Percentiles rank a stretch among this genome's conserved stretches.
These are phyloP conservation scores for Yponomeuta cagnagella DNA, from an alignment of 2,888 invertebrate genomes.

Conservation along the genomic window DNA sequence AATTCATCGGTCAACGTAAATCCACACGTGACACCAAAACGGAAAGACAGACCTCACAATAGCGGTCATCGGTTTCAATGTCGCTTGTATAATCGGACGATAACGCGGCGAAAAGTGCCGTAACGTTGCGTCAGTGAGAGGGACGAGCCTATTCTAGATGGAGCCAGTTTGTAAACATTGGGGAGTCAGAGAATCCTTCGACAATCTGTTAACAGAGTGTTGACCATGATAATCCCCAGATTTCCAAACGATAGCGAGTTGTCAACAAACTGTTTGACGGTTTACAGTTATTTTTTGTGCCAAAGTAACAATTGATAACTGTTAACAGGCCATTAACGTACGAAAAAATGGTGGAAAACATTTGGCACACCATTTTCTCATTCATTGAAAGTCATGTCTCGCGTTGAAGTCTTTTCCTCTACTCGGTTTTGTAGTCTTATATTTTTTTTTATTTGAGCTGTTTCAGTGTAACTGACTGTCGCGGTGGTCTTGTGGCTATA, in stretches of 20 bases:
- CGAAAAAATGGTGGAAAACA: too few species aligned
- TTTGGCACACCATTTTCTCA: too few species aligned
- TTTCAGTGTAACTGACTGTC: too few species aligned
- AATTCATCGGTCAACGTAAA: background rate
- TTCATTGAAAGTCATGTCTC: too few species aligned
- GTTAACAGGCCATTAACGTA: too few species aligned
- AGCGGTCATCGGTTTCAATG: constrained; percentile 59
- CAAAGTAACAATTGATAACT: too few species aligned
- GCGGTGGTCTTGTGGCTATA: too few species aligned
- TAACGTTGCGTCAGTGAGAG: constrained; percentile 43
- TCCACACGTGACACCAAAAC: background rate
- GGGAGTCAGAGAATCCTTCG: background rate
- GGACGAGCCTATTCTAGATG: constrained; percentile 25
- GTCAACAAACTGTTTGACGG: background rate
- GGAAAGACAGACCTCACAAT: constrained; percentile 19
- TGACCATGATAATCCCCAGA: background rate
- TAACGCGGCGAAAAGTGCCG: constrained; percentile 41
- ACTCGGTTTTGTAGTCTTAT: too few species aligned
- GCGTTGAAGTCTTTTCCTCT: too few species aligned
- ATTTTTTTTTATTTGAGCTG: too few species aligned
- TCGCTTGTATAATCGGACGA: constrained; percentile 49
- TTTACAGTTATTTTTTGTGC: too few species aligned
- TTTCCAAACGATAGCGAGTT: background rate
- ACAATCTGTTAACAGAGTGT: background rate
- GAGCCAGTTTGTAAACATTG: constrained; percentile 7